Conservation (phyloP, 2,797 vertebrate species). For the Acanthiza pusilla region DNA sequence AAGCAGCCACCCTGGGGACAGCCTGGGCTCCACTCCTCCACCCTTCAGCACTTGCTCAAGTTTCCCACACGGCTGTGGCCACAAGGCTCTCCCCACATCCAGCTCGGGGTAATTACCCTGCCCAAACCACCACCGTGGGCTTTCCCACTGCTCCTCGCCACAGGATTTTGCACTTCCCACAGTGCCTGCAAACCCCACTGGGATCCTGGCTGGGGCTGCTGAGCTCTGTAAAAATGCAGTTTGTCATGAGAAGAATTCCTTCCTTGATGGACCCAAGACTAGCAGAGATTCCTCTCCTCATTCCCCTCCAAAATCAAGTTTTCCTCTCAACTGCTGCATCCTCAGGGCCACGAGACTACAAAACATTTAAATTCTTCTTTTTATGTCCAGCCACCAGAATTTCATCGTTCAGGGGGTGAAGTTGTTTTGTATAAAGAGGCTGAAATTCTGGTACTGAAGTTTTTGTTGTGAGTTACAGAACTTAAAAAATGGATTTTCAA, state of each 20-base stretch:
- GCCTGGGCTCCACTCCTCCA: background rate
- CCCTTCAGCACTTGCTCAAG: constrained; percentile 12
- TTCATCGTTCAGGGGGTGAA: background rate
- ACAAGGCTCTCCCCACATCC: background rate
- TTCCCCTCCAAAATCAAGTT: background rate
- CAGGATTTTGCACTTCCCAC: background rate
- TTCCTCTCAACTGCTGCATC: background rate
- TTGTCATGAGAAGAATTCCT: background rate
- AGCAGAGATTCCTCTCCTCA: background rate
- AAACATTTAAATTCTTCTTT: background rate
- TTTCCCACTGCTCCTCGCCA: background rate
- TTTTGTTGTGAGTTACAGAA: background rate
- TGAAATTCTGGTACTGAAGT: background rate
- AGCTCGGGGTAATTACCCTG: background rate
- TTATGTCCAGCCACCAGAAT: background rate
- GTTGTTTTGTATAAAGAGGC: background rate
- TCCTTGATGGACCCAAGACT: background rate
- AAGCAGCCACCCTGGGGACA: background rate
- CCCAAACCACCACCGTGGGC: background rate
- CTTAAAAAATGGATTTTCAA: background rate
- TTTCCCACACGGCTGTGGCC: background rate
- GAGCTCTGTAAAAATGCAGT: background rate
- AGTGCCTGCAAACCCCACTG: background rate
- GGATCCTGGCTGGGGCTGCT: background rate
- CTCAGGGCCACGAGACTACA: background rate